phyloP scores from a whole-genome alignment of 2,113 vertebrate genomes.

The Melanocharis versteri region DNA sequence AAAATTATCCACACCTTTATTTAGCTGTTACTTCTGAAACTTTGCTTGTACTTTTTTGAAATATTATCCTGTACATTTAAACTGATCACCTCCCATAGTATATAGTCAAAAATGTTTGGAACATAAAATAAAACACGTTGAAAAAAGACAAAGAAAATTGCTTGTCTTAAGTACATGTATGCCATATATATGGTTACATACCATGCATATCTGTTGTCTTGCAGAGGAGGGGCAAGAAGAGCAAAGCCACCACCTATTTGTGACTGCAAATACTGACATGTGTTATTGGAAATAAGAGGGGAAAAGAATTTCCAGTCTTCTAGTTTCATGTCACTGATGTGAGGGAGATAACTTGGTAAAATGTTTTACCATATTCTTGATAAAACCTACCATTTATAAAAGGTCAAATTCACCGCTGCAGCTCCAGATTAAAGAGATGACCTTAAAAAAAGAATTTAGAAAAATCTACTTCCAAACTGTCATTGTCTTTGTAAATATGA shows the following conservation, averaged over 20 bases:
- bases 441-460: background rate
- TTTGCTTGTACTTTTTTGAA: background rate
- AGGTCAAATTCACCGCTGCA: constrained; percentile 43
- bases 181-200: background rate
- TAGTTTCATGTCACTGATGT: background rate
- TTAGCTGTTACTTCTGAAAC: background rate
- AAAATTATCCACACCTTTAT: background rate
- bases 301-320: background rate
- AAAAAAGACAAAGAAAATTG: background rate
- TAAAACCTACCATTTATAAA: constrained; percentile 57
- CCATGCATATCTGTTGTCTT: background rate
- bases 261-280: background rate
- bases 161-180: background rate
- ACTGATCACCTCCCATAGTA: background rate
- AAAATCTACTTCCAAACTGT: constrained; percentile 12
- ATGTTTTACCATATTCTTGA: constrained; percentile 20
- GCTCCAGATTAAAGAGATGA: constrained; percentile 53
- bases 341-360: constrained; percentile 26
- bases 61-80: background rate
- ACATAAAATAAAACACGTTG: background rate
- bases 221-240: background rate
- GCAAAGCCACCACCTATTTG: background rate
- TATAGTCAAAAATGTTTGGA: background rate
- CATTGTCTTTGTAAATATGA: constrained; percentile 27
- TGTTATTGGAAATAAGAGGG: background rate